phyloP scores from a whole-genome alignment of 2,888 invertebrate species.

The Alviniconcha strummeri region DNA sequence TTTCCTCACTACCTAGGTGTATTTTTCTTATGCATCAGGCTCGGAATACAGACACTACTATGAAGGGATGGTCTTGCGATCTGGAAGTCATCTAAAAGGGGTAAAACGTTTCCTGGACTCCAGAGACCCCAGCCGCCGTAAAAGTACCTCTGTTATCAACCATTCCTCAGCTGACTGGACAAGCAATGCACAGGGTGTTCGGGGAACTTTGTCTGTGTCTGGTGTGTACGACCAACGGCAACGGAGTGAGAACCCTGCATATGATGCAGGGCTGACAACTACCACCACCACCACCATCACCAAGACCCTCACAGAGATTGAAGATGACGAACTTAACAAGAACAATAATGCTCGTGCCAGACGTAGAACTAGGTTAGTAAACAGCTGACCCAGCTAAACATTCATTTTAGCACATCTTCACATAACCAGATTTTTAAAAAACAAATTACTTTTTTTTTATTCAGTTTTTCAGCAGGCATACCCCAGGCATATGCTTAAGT shows the following conservation, averaged over 20 bases:
- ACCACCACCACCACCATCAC: not conserved
- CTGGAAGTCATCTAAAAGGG: conserved; percentile 39
- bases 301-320: not conserved
- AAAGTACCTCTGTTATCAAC: not conserved
- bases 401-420: no score
- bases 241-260: not conserved
- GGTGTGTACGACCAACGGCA: not conserved
- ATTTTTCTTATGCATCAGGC: not conserved
- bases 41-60: conserved; percentile 32
- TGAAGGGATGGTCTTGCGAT: conserved; percentile 41
- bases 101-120: conserved; percentile 10
- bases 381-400: not conserved
- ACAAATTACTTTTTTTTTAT: no score
- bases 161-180: not conserved
- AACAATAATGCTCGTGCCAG: conserved; percentile 27
- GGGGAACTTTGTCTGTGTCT: not conserved
- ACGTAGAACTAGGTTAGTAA: not conserved
- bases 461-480: no score
- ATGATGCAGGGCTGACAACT: not conserved
- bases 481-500: no score
- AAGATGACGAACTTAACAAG: not conserved
- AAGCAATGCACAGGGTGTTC: not conserved
- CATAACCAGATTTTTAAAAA: no score
- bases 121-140: not conserved
- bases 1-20: no score